Base-by-base conservation (phyloP, 2,888 invertebrate genomes). In the Eilema depressum region DNA sequence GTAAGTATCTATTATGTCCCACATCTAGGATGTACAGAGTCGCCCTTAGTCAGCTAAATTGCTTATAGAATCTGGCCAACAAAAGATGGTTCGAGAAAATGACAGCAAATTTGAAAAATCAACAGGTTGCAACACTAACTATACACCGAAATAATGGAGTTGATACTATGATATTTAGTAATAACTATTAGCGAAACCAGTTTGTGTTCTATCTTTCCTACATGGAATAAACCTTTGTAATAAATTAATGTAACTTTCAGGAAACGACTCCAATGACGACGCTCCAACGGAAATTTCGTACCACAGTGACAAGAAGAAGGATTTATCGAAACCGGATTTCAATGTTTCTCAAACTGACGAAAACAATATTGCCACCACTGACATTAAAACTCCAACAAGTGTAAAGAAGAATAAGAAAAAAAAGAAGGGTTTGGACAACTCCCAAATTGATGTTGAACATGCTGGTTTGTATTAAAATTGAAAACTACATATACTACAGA, bases 391-490 rank as follows among this genome's bases (percentile, higher is more conserved):
- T 33, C 71, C 63, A 25, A 72, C 70, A 60, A 80, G 74, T 69
- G 71, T 23, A 17, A 82, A 81, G 69, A 80, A 81, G 69, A 78
- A 77, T 62, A 82, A 79, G 53, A 78, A 78, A 64, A 75, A 77
- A 26, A 76, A 78, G 61, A 73, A 79, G 59, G 67, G 70, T 72
- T 70, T 71, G 2, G 64, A 83, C 57, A 72, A 26, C 26, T 79
- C 79, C 5, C 73, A 76, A 71, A 66, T 53, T 53, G 8, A 47
- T 67, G 62, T 56, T 67, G 2, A 30, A 37, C 73, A 75, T 12
- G 23, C 37, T 14, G 62, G 62, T 63, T 37, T 12, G 62, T 63
- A 25, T 53, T n/a, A n/a, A n/a, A 1, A n/a, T 20, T n/a, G 8
- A 53, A 20, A 20, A 47, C 20, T 47, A 20, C 20, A 10, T 10